A percentile compares a stretch with the other conserved stretches of the same genome.
phyloP scores from a whole-genome alignment of 2,797 vertebrate species.

The Urophycis tenuis region DNA sequence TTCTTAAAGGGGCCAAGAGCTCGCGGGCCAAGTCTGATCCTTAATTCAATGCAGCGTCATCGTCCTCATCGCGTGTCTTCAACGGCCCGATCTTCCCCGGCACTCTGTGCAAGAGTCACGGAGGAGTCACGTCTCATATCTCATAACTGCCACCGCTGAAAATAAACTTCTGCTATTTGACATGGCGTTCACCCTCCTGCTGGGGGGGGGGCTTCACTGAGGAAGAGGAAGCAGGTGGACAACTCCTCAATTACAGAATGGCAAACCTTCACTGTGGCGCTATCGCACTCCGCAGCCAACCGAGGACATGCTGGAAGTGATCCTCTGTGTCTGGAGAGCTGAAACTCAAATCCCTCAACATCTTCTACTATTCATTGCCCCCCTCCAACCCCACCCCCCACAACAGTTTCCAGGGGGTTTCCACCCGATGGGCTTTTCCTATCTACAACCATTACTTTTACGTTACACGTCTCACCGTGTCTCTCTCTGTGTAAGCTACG shows the following conservation, averaged over 20 bases:
- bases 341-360: neutral
- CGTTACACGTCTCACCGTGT: neutral
- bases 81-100: neutral
- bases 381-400: no score
- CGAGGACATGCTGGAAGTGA: neutral
- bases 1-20: neutral
- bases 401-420: neutral
- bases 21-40: neutral
- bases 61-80: neutral
- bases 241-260: neutral
- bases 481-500: neutral
- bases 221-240: neutral
- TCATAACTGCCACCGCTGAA: neutral
- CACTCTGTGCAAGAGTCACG: neutral
- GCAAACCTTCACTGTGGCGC: neutral
- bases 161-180: neutral
- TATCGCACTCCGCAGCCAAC: neutral
- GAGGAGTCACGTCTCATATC: neutral
- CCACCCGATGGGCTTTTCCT: neutral
- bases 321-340: neutral
- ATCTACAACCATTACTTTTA: neutral
- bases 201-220: neutral
- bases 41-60: neutral
- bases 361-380: neutral
- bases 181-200: neutral